phyloP scores from a whole-genome alignment of 2,888 invertebrate species.

The Biston stratarius region DNA sequence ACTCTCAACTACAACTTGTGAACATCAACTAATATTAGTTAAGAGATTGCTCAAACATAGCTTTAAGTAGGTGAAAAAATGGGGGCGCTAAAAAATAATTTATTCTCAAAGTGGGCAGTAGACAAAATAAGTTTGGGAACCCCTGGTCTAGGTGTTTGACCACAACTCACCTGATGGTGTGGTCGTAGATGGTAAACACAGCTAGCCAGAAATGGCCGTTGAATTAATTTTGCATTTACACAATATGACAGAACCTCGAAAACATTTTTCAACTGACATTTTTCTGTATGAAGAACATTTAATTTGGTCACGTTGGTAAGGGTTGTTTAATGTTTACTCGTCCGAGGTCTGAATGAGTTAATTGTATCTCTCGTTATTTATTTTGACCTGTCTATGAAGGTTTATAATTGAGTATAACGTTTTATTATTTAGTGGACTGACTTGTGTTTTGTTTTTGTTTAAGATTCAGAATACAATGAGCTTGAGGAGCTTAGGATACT shows the following conservation, averaged over 20 bases:
- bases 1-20: too few relatives aligned
- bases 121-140: too few relatives aligned
- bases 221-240: neutral
- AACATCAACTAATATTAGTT: too few relatives aligned
- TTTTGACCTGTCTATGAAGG: conserved; percentile 22
- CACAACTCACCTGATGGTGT: too few relatives aligned
- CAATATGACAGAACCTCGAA: conserved; percentile 1
- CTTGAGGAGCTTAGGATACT: too few relatives aligned
- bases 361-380: conserved; percentile 26
- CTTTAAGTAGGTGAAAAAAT: too few relatives aligned
- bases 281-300: conserved; percentile 36
- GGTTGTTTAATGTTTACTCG: conserved; percentile 31
- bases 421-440: neutral
- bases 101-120: too few relatives aligned
- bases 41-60: too few relatives aligned
- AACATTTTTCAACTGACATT: conserved; percentile 23
- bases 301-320: conserved; percentile 35
- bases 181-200: too few relatives aligned
- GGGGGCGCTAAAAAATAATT: too few relatives aligned
- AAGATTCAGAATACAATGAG: too few relatives aligned
- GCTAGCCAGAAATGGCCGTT: neutral
- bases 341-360: conserved; percentile 20
- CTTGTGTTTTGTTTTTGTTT: neutral
- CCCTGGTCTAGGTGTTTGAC: too few relatives aligned
- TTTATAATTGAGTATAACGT: conserved; percentile 12